Conservation (phyloP, 2,113 vertebrate species). For the Rhinolophus ferrumequinum region DNA sequence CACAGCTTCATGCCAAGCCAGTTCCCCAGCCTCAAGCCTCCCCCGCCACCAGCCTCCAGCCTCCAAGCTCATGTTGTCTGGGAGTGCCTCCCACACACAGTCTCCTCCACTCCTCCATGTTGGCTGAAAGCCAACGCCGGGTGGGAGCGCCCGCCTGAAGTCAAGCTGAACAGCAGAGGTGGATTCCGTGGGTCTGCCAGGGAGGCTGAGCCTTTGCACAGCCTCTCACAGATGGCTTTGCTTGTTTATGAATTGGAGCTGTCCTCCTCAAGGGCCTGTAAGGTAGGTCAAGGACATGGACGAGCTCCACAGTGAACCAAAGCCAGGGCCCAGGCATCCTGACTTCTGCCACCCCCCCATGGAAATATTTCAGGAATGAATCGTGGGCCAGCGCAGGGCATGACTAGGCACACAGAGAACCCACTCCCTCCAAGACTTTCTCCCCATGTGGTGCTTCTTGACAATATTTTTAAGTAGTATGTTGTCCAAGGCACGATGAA, state of each 20-base stretch:
- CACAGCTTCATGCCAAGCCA: neutral
- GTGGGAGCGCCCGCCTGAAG: neutral
- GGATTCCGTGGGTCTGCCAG: fast-evolving
- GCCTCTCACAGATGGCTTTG: neutral
- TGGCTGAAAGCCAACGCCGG: neutral
- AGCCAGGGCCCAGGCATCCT: neutral
- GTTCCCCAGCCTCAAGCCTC: neutral
- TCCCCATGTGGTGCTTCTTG: neutral
- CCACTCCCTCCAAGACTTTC: neutral
- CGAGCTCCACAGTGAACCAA: neutral
- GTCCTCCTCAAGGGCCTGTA: neutral
- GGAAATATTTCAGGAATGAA: neutral
- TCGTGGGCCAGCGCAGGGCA: neutral
- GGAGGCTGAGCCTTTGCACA: neutral
- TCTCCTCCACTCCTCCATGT: neutral
- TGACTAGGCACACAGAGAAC: neutral
- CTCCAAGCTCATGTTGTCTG: neutral
- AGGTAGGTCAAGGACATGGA: neutral
- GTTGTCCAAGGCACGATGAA: neutral
- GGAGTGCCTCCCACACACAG: neutral
- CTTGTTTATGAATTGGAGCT: neutral
- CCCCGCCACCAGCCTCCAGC: neutral
- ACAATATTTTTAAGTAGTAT: neutral
- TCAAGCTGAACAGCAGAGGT: neutral
- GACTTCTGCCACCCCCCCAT: neutral